A percentile compares a stretch with the other conserved stretches of the same genome.
Evolutionary conservation across 2,888 invertebrate genomes (phyloP).

Genomic region (Prosapia bicincta): DNA sequence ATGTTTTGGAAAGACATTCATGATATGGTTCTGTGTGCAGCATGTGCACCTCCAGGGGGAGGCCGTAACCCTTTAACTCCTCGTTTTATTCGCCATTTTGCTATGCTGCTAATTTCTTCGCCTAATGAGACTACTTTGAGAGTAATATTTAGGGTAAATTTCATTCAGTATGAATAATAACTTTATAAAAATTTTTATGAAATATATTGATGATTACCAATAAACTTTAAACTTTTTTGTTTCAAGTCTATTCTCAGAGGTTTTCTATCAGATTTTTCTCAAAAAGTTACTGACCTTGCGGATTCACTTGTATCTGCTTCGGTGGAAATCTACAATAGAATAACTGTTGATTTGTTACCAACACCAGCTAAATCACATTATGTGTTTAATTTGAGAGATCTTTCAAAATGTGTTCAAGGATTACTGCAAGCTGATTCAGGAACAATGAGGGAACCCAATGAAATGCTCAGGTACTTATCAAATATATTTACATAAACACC

Average conservation of each 20-base stretch:
- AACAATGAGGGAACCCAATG: conserved; percentile 61
- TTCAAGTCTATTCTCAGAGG: conserved; percentile 62
- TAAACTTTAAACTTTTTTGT: too few relatives aligned
- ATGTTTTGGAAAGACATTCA: conserved; percentile 85
- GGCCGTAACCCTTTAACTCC: conserved; percentile 82
- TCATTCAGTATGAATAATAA: background rate
- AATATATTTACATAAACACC: too few relatives aligned
- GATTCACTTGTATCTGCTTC: conserved; percentile 77
- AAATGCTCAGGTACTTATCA: conserved; percentile 63
- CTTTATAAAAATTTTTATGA: too few relatives aligned
- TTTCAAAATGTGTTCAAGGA: conserved; percentile 90
- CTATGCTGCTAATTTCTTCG: conserved; percentile 76
- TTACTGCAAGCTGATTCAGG: conserved; percentile 76
- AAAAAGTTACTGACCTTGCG: conserved; percentile 62
- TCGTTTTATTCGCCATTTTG: conserved; percentile 85
- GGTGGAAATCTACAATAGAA: conserved; percentile 77
- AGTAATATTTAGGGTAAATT: conserved; percentile 65
- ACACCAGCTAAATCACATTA: conserved; percentile 93
- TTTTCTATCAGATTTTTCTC: conserved; percentile 73
- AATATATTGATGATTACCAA: too few relatives aligned
- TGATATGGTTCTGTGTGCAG: conserved; percentile 76
- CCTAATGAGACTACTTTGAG: conserved; percentile 74
- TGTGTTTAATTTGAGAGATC: conserved; percentile 85
- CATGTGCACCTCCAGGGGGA: conserved; percentile 89
- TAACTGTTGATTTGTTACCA: conserved; percentile 76